These are phyloP conservation scores for Chymomyza amoena DNA, from an alignment of 2,888 invertebrate genomes.

Conservation along the genomic window DNA sequence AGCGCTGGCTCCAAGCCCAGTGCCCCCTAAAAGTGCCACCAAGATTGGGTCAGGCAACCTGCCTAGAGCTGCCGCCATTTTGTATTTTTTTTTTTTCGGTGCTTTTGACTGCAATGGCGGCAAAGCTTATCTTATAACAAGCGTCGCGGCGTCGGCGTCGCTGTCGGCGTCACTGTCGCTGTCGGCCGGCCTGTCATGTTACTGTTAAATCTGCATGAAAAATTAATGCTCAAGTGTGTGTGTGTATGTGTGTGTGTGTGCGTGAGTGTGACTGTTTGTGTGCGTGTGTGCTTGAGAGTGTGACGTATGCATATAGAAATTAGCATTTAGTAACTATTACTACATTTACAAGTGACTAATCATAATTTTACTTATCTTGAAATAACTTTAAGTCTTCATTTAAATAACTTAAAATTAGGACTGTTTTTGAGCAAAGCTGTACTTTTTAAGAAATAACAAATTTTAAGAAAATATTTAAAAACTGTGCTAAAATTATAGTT, in stretches of 20 bases:
- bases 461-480: too few species aligned
- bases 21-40: neutral
- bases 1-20: too few species aligned
- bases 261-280: neutral
- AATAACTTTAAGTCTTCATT: too few species aligned
- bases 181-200: conserved; percentile 55
- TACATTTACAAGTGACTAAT: neutral
- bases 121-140: conserved; percentile 29
- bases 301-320: neutral
- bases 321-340: neutral
- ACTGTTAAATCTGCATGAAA: conserved; percentile 70
- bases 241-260: conserved; percentile 10
- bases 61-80: conserved; percentile 48
- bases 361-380: too few species aligned
- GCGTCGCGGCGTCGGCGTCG: neutral
- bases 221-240: conserved; percentile 53
- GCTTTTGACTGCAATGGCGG: conserved; percentile 2
- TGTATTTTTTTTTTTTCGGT: conserved; percentile 10
- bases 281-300: neutral
- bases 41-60: conserved; percentile 13
- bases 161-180: neutral
- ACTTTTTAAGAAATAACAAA: too few species aligned
- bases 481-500: too few species aligned
- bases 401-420: too few species aligned
- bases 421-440: too few species aligned